Percentiles rank a stretch among this genome's conserved stretches.
Conservation (phyloP, 2,888 invertebrate genomes). For the Drosophila greeni region DNA sequence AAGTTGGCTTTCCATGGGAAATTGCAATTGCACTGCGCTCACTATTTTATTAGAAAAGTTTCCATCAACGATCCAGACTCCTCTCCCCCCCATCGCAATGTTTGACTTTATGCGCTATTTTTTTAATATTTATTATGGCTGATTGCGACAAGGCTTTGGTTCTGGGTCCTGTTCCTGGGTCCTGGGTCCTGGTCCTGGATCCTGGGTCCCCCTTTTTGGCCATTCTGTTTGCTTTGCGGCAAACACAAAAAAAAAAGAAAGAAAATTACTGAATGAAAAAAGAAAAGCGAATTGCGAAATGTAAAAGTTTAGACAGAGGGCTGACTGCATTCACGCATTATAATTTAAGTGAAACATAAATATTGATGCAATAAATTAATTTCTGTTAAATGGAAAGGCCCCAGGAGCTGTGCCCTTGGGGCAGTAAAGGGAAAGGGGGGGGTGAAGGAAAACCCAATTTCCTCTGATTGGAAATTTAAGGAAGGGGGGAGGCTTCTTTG, state of each 20-base stretch:
- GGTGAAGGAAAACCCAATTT: not conserved
- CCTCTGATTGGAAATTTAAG: constrained; percentile 8
- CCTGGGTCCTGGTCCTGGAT: too few species aligned
- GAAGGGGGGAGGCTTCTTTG: not conserved
- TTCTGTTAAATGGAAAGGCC: constrained; percentile 63
- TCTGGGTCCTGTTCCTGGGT: not conserved
- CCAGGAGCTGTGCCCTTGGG: constrained; percentile 19
- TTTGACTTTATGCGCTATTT: constrained; percentile 71
- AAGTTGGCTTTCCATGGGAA: constrained; percentile 52
- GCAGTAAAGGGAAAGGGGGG: not conserved
- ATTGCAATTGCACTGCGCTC: constrained; percentile 58
- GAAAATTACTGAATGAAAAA: constrained; percentile 1
- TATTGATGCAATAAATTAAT: constrained; percentile 75
- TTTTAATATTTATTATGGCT: constrained; percentile 73
- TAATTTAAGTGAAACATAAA: constrained; percentile 76
- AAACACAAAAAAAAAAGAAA: not conserved
- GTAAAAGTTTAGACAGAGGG: constrained; percentile 64
- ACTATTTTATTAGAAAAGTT: constrained; percentile 72
- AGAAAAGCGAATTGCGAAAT: constrained; percentile 35
- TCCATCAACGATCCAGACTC: constrained; percentile 28
- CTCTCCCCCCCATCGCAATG: constrained; percentile 33
- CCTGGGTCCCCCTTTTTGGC: not conserved
- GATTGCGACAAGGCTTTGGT: constrained; percentile 53
- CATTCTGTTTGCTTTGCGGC: constrained; percentile 42
- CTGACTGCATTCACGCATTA: constrained; percentile 74